Evolutionary conservation across 2,113 vertebrate species (phyloP).

Genomic region (Podiceps cristatus): DNA sequence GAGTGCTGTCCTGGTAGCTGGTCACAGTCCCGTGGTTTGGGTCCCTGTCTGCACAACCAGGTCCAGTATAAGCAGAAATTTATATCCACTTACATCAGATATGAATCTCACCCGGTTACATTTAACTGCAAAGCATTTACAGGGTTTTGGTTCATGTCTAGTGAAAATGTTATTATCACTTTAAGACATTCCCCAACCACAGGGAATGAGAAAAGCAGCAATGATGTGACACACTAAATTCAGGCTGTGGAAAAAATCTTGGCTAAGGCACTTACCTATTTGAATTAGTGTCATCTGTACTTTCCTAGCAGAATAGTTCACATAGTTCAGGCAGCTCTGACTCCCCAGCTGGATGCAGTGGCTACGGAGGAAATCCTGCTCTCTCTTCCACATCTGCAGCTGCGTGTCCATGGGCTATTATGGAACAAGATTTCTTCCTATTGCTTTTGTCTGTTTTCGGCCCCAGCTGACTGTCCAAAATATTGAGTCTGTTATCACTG

Average conservation of each 20-base stretch:
- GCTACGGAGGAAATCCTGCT: background rate
- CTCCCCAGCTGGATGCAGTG: background rate
- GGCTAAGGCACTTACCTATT: background rate
- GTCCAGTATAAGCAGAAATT: background rate
- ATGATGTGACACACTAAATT: background rate
- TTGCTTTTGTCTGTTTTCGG: background rate
- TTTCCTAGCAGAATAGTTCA: background rate
- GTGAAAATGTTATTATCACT: background rate
- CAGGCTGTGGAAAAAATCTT: conserved; percentile 37
- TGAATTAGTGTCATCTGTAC: background rate
- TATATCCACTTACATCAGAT: accelerated
- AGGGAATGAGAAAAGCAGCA: conserved; percentile 3
- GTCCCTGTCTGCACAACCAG: background rate
- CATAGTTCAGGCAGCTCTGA: background rate
- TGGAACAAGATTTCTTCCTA: background rate
- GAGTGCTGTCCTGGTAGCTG: background rate
- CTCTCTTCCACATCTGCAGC: background rate
- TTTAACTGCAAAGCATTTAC: background rate
- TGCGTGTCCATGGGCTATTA: background rate
- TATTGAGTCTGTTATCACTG: background rate
- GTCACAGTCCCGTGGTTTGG: background rate
- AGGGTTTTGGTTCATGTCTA: background rate
- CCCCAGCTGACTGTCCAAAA: background rate
- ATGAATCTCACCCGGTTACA: background rate
- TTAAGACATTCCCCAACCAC: conserved; percentile 13